These are phyloP conservation scores for Drosophila testacea DNA, from an alignment of 2,888 invertebrate genomes.

Conservation along the genomic window DNA sequence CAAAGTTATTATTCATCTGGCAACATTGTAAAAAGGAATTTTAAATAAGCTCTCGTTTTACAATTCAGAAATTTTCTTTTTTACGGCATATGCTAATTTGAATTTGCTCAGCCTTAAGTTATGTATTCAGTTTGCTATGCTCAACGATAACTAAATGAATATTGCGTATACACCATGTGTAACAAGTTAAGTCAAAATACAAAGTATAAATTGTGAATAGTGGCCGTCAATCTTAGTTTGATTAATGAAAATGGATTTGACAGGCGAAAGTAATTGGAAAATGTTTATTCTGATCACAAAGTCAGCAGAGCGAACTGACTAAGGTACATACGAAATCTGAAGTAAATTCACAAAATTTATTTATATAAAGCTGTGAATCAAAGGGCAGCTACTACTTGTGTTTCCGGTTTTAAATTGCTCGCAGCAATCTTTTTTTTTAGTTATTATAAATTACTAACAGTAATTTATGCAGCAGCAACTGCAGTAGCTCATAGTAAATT, in stretches of 20 bases:
- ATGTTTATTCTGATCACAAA: neutral
- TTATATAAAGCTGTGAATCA: neutral
- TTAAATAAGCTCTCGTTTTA: slow-evolving; percentile 4
- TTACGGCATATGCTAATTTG: slow-evolving; percentile 4
- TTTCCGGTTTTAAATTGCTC: neutral
- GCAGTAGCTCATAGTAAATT: neutral
- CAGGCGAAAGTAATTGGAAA: neutral
- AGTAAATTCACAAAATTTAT: neutral
- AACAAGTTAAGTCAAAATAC: neutral
- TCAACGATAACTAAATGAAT: no score
- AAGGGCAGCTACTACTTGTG: neutral
- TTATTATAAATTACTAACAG: slow-evolving; percentile 4
- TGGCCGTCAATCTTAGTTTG: neutral
- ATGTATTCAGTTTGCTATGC: neutral
- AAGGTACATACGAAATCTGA: neutral
- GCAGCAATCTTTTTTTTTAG: neutral
- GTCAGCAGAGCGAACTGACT: neutral
- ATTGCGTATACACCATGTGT: neutral
- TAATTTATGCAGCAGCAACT: neutral
- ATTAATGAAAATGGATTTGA: slow-evolving; percentile 4
- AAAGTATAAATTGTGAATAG: neutral
- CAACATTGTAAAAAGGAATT: slow-evolving; percentile 30
- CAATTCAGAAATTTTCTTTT: neutral
- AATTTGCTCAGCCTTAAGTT: neutral
- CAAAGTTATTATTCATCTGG: slow-evolving; percentile 28